Conservation (phyloP, 1,140 invertebrate genomes). For the Leptoteleia sp. region DNA sequence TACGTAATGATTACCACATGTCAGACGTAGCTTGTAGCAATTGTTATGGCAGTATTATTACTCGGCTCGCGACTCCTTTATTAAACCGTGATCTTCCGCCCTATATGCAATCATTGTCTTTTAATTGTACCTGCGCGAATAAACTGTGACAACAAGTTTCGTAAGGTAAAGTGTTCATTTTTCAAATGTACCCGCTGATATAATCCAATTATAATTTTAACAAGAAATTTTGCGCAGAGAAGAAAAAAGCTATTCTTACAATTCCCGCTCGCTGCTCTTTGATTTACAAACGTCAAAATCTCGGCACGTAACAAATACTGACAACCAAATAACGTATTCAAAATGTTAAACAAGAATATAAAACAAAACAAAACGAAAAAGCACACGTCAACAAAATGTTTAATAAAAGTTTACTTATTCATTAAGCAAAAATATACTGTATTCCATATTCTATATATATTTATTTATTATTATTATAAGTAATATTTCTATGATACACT, state of each 20-base stretch:
- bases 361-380: not conserved
- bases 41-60: slow-evolving; percentile 18
- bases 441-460: no score
- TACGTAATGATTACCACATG: slow-evolving; percentile 11
- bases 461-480: no score
- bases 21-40: slow-evolving; percentile 15
- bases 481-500: no score
- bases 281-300: not conserved
- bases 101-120: slow-evolving; percentile 9
- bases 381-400: no score
- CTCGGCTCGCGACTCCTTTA: slow-evolving; percentile 6
- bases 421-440: no score
- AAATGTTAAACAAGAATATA: not conserved
- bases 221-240: slow-evolving; percentile 7
- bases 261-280: slow-evolving; percentile 9
- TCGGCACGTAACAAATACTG: not conserved
- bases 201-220: no score
- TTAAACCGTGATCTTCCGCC: slow-evolving; percentile 2
- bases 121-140: no score
- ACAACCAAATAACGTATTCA: slow-evolving; percentile 15
- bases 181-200: no score
- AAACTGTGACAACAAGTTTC: no score
- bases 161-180: no score
- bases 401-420: no score
- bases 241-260: no score